phyloP scores from a whole-genome alignment of 2,888 invertebrate genomes.

The Ophraella communa region DNA sequence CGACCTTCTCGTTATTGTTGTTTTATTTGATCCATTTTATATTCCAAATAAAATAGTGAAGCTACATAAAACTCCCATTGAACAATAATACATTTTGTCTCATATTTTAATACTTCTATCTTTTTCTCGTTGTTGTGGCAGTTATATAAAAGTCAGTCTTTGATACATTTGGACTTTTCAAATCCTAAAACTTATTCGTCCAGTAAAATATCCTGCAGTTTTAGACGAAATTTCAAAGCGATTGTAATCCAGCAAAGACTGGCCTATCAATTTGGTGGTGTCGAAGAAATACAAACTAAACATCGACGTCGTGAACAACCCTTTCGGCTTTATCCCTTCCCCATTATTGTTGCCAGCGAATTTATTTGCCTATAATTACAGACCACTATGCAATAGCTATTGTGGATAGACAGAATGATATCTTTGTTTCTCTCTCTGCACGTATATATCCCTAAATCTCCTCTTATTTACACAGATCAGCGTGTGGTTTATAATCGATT shows the following conservation, averaged over 20 bases:
- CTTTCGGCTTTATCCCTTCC: conserved; percentile 18
- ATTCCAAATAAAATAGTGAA: too few relatives aligned
- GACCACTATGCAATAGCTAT: conserved; percentile 7
- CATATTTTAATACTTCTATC: too few relatives aligned
- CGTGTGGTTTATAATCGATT: not conserved
- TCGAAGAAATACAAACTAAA: not conserved
- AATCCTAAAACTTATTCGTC: not conserved
- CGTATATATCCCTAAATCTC: conserved; percentile 14
- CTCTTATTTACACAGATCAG: conserved; percentile 19
- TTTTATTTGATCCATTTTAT: too few relatives aligned
- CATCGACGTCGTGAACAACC: not conserved
- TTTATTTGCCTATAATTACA: conserved; percentile 40
- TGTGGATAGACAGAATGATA: not conserved
- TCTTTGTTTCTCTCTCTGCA: not conserved
- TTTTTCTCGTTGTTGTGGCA: too few relatives aligned
- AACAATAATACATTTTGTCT: too few relatives aligned
- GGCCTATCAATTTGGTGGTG: not conserved
- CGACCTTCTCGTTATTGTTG: too few relatives aligned
- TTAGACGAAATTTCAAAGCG: not conserved
- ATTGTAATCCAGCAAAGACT: not conserved
- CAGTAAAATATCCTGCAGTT: too few relatives aligned
- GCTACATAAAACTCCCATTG: too few relatives aligned
- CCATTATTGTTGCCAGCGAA: conserved; percentile 40
- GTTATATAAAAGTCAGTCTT: too few relatives aligned
- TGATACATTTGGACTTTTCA: too few relatives aligned